Evolutionary conservation across 2,797 vertebrate genomes (phyloP).

Genomic region (Setipinna tenuifilis): DNA sequence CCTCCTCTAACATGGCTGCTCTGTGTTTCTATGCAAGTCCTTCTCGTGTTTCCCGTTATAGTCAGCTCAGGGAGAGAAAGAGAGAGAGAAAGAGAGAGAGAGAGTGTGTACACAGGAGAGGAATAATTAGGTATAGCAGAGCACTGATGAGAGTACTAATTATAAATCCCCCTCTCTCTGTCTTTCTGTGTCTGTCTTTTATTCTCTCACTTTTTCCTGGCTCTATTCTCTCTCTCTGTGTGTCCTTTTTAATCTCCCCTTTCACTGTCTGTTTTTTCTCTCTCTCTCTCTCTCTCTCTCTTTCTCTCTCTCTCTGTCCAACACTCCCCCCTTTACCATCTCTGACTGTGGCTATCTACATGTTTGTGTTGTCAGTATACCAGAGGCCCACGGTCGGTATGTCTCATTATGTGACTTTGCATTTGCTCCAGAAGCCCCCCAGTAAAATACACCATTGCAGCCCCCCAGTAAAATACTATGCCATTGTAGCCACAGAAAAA

Average conservation of each 20-base stretch:
- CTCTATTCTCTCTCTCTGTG: too few relatives aligned
- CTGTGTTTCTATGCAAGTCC: neutral
- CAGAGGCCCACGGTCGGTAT: neutral
- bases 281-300: neutral
- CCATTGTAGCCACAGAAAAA: neutral
- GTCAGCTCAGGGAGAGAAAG: neutral
- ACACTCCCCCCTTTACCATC: neutral
- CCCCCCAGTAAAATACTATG: neutral
- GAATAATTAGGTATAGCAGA: slow-evolving; percentile 31
- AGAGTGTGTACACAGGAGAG: slow-evolving; percentile 25
- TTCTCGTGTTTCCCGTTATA: neutral
- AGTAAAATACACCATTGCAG: neutral
- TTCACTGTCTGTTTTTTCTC: too few relatives aligned
- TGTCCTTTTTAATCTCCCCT: neutral
- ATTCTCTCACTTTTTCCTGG: too few relatives aligned
- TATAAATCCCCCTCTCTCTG: slow-evolving; percentile 19
- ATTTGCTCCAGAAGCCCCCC: neutral
- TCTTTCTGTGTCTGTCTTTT: neutral
- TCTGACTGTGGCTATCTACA: neutral
- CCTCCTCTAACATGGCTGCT: neutral
- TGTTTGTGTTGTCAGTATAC: slow-evolving; percentile 20
- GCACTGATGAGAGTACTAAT: slow-evolving; percentile 24
- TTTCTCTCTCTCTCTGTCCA: slow-evolving; percentile 25
- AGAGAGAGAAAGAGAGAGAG: neutral
- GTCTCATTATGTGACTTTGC: slow-evolving; percentile 28